phyloP scores from a whole-genome alignment of 1,140 invertebrate species.

The Homarus americanus region DNA sequence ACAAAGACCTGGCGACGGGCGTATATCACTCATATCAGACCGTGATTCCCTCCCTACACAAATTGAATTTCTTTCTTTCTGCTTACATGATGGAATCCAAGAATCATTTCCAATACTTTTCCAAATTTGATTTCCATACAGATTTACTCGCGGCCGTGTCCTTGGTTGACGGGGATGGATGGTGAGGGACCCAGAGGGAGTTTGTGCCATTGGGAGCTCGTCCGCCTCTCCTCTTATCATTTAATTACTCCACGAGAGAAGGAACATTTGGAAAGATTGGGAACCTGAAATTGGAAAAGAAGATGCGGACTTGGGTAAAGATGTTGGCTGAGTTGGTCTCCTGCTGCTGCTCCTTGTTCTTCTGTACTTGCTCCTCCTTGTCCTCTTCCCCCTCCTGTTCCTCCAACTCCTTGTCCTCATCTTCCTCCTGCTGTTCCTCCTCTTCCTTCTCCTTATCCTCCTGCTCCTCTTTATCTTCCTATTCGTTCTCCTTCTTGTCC shows the following conservation, averaged over 20 bases:
- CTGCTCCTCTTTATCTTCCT: not conserved
- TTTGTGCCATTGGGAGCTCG: not conserved
- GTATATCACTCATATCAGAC: constrained; percentile 56
- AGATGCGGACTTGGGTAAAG: not conserved
- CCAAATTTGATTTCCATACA: constrained; percentile 66
- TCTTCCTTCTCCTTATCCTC: not conserved
- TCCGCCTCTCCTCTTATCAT: constrained; percentile 32
- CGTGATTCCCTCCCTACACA: constrained; percentile 24
- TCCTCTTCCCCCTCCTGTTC: not conserved
- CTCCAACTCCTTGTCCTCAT: not conserved
- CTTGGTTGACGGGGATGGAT: not conserved
- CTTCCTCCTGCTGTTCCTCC: no score
- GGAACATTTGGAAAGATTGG: constrained; percentile 12
- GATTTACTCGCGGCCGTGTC: constrained; percentile 24
- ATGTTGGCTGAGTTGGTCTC: not conserved
- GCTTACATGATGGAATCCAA: constrained; percentile 62
- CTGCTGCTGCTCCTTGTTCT: not conserved
- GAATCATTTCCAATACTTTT: constrained; percentile 70
- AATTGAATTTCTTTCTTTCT: constrained; percentile 67
- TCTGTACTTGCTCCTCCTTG: not conserved
- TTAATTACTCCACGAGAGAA: constrained; percentile 17
- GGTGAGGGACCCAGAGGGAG: no score
- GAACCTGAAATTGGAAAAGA: constrained; percentile 17
- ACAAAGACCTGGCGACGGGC: constrained; percentile 35
- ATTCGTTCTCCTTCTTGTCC: not conserved